These are phyloP conservation scores for Oscheius sp. DNA, from an alignment of 2,888 invertebrate species.

Conservation along the genomic window DNA sequence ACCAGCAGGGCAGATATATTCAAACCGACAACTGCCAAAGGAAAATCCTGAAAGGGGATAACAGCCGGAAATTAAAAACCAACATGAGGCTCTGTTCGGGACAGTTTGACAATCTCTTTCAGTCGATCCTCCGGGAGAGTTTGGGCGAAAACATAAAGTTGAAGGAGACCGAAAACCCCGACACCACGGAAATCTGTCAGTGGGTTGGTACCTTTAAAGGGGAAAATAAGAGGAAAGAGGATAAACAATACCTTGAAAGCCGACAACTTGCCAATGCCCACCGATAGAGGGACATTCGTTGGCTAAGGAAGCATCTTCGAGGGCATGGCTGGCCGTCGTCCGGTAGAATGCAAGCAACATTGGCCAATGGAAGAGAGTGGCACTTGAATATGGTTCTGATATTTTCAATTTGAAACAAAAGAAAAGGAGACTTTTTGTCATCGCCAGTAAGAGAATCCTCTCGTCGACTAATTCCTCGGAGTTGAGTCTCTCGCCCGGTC, in stretches of 20 bases:
- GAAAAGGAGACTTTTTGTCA: slow-evolving; percentile 23
- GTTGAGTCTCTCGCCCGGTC: slow-evolving; percentile 12
- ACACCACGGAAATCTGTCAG: slow-evolving; percentile 56
- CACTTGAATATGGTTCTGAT: slow-evolving; percentile 30
- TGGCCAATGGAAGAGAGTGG: slow-evolving; percentile 45
- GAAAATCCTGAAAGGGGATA: slow-evolving; percentile 49
- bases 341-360: slow-evolving; percentile 45
- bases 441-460: slow-evolving; percentile 27
- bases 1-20: slow-evolving; percentile 50
- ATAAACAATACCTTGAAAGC: slow-evolving; percentile 44
- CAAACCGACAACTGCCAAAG: slow-evolving; percentile 55
- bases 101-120: slow-evolving; percentile 43
- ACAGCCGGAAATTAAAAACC: background rate
- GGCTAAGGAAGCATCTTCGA: slow-evolving; percentile 29
- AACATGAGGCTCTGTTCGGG: slow-evolving; percentile 49
- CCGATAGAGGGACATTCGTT: slow-evolving; percentile 40
- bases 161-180: slow-evolving; percentile 53
- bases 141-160: slow-evolving; percentile 47
- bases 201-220: slow-evolving; percentile 41
- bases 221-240: background rate
- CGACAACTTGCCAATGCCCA: slow-evolving; percentile 55
- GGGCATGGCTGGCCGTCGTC: slow-evolving; percentile 28
- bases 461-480: slow-evolving; percentile 29
- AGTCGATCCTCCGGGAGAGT: slow-evolving; percentile 35
- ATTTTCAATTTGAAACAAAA: background rate